Conservation (phyloP, 1,140 invertebrate species). For the Rhizoglyphus robini region DNA sequence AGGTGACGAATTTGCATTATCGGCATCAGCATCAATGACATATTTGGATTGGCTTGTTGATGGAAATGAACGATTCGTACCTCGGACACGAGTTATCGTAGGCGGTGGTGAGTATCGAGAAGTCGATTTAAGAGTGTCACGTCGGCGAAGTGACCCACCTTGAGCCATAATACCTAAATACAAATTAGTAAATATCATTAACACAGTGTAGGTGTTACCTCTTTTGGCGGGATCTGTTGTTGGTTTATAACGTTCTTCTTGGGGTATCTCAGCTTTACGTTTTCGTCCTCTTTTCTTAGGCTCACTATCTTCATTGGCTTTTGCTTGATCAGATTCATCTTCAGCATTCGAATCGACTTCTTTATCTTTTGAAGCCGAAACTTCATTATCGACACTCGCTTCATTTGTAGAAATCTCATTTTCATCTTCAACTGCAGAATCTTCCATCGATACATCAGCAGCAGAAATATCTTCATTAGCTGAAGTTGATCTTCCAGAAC, state of each 20-base stretch:
- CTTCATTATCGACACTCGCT: neutral
- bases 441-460: neutral
- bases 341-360: neutral
- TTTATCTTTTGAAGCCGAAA: neutral
- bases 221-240: constrained; percentile 4
- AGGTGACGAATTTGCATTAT: neutral
- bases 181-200: no score
- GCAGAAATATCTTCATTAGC: neutral
- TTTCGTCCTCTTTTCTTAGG: constrained; percentile 4
- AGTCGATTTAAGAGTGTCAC: constrained; percentile 17
- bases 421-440: neutral
- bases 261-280: constrained; percentile 5
- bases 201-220: neutral
- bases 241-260: neutral
- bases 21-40: neutral
- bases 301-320: neutral
- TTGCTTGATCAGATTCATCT: neutral
- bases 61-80: neutral
- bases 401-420: no score
- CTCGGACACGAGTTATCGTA: neutral
- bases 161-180: neutral
- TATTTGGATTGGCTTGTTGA: neutral
- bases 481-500: neutral
- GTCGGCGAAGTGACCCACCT: constrained; percentile 8
- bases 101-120: constrained; percentile 20